phyloP scores from a whole-genome alignment of 2,113 vertebrate genomes.

The Pteropus alecto region DNA sequence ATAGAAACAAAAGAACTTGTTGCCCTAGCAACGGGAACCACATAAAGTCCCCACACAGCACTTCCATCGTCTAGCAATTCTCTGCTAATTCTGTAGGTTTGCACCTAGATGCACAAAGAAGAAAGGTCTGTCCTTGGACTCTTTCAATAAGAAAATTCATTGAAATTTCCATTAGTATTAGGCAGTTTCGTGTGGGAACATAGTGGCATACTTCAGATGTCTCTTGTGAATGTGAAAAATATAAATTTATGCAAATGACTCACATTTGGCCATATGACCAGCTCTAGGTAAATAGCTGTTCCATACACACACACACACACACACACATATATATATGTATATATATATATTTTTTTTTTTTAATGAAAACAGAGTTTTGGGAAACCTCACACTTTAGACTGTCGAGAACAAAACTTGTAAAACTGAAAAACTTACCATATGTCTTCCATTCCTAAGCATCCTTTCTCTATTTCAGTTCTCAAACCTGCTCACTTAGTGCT shows the following conservation, averaged over 20 bases:
- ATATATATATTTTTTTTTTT: neutral
- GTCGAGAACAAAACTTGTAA: conserved; percentile 6
- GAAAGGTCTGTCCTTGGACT: conserved; percentile 50
- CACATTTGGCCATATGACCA: neutral
- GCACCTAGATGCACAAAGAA: neutral
- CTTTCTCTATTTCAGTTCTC: neutral
- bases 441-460: neutral
- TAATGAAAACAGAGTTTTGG: neutral
- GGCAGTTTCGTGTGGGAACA: neutral
- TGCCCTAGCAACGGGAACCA: conserved; percentile 76
- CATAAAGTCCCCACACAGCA: conserved; percentile 60
- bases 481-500: neutral
- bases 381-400: neutral
- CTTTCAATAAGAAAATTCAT: neutral
- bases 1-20: conserved; percentile 76
- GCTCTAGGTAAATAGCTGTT: conserved; percentile 46
- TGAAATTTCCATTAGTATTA: neutral
- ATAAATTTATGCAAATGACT: neutral
- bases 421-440: neutral
- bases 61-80: conserved; percentile 69
- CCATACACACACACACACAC: neutral
- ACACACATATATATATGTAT: too few relatives aligned
- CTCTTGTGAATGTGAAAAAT: neutral
- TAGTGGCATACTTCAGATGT: neutral
- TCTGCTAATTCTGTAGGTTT: conserved; percentile 67